Evolutionary conservation across 64 coral and sea anemone species (phyloP).

Genomic region (Acropora yongei): DNA sequence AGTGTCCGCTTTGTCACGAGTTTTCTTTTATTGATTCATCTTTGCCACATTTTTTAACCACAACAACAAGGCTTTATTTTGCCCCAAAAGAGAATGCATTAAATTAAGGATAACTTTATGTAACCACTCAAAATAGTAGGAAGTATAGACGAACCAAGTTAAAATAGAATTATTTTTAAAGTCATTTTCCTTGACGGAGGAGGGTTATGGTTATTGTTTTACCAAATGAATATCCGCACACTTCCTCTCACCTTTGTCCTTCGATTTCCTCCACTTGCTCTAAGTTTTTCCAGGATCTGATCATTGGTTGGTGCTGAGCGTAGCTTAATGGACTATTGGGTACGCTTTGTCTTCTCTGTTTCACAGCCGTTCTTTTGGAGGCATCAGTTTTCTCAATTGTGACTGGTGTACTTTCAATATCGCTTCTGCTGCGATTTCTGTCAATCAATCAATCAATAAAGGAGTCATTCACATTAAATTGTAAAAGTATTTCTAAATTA

Average conservation of each 20-base stretch:
- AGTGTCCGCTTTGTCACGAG: background rate
- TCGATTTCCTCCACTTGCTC: conserved; percentile 28
- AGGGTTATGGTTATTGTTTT: too few species aligned
- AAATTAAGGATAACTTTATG: too few species aligned
- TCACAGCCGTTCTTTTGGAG: background rate
- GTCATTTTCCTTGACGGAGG: too few species aligned
- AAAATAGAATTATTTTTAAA: too few species aligned
- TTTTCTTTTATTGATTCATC: too few species aligned
- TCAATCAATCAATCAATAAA: background rate
- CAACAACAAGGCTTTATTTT: too few species aligned
- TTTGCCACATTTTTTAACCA: too few species aligned
- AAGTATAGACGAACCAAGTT: too few species aligned
- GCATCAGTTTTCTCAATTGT: background rate
- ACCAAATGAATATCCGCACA: background rate
- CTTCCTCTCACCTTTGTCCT: conserved; percentile 15
- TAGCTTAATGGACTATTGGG: background rate
- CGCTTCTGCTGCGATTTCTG: background rate
- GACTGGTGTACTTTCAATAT: background rate
- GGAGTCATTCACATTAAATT: too few species aligned
- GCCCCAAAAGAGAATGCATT: too few species aligned
- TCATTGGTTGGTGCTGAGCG: background rate
- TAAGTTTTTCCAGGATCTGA: background rate
- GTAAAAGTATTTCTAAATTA: too few species aligned
- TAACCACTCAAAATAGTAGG: too few species aligned
- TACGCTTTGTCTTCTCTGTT: conserved; percentile 37